These are phyloP conservation scores for Puntigrus tetrazona DNA, from an alignment of 2,113 vertebrate genomes.

Conservation along the genomic window DNA sequence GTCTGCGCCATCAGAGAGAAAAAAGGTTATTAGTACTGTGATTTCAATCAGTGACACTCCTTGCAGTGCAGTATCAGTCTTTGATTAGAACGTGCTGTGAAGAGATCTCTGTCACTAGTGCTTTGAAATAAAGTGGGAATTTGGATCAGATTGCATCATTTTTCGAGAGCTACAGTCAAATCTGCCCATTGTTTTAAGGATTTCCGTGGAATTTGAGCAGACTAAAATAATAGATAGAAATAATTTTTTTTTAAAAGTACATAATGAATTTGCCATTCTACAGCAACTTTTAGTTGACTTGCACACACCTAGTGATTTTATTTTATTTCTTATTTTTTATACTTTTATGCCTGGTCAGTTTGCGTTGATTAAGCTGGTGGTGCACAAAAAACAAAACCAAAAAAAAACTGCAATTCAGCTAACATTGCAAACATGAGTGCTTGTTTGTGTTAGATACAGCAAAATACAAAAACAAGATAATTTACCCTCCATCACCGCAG, in stretches of 20 bases:
- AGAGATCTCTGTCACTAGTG: constrained; percentile 1
- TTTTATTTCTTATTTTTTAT: not conserved
- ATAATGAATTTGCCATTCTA: not conserved
- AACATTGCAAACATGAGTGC: not conserved
- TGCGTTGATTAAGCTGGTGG: not conserved
- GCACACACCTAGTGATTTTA: no score
- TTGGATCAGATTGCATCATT: constrained; percentile 10
- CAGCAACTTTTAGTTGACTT: not conserved
- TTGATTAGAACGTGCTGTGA: constrained; percentile 22
- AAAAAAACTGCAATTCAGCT: not conserved
- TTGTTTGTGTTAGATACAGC: not conserved
- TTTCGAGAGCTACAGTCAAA: not conserved
- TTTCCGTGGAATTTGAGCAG: not conserved
- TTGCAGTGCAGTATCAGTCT: constrained; percentile 14
- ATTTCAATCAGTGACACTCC: constrained; percentile 25
- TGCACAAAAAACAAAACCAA: not conserved
- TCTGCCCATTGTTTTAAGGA: not conserved
- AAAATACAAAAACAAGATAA: not conserved
- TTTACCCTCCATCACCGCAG: not conserved
- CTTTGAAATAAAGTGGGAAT: constrained; percentile 14
- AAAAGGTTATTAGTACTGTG: constrained; percentile 1
- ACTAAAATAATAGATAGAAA: not conserved
- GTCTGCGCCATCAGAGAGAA: not conserved
- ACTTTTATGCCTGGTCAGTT: not conserved
- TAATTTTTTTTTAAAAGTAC: not conserved